Evolutionary conservation across 2,113 vertebrate genomes (phyloP).

Genomic region (Chaetodon trifascialis): DNA sequence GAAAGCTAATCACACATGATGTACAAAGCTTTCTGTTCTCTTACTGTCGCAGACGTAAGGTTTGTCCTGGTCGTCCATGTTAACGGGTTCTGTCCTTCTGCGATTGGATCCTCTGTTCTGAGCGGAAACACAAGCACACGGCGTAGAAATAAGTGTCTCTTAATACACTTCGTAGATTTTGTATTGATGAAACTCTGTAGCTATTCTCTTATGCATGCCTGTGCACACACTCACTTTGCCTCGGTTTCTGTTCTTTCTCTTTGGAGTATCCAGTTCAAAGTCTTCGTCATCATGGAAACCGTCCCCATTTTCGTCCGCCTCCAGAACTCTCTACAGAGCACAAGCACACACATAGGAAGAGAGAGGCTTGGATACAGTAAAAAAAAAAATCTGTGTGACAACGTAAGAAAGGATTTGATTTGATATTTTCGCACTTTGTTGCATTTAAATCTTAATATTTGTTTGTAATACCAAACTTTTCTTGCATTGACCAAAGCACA

Average conservation of each 20-base stretch:
- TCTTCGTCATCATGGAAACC: slow-evolving; percentile 96
- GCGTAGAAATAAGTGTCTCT: neutral
- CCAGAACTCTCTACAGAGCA: slow-evolving; percentile 90
- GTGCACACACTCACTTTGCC: slow-evolving; percentile 89
- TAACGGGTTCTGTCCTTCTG: slow-evolving; percentile 90
- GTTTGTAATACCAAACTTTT: neutral
- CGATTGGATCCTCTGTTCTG: slow-evolving; percentile 94
- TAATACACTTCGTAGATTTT: neutral
- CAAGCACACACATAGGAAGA: neutral
- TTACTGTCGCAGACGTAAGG: slow-evolving; percentile 99
- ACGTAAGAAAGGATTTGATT: neutral
- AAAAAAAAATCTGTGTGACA: neutral
- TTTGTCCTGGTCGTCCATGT: slow-evolving; percentile 94
- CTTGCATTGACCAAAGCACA: neutral
- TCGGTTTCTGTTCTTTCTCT: slow-evolving; percentile 95
- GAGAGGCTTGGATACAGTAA: neutral
- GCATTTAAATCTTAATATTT: neutral
- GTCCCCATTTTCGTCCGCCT: slow-evolving; percentile 96
- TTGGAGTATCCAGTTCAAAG: slow-evolving; percentile 95
- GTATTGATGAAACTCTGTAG: neutral
- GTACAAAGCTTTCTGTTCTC: slow-evolving; percentile 49
- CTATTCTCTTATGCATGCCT: neutral
- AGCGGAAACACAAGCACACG: slow-evolving; percentile 25
- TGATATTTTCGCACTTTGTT: neutral
- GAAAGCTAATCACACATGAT: neutral